Conservation (phyloP, 2,113 vertebrate species). For the Nyctibius bracteatus region DNA sequence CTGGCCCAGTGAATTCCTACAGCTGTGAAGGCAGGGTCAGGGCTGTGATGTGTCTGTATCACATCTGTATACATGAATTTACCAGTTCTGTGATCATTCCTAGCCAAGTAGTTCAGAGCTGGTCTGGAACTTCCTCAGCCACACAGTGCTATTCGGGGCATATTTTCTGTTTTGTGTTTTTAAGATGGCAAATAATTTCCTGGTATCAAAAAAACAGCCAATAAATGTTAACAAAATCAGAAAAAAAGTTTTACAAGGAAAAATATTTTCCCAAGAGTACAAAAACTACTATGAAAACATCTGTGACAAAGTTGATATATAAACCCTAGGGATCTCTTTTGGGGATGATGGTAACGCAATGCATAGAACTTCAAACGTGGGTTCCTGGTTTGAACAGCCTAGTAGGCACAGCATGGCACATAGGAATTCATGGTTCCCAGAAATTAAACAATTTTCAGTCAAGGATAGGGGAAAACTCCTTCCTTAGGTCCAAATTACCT, state of each 20-base stretch:
- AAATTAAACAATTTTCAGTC: background rate
- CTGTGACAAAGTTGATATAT: background rate
- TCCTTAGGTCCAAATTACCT: background rate
- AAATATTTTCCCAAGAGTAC: background rate
- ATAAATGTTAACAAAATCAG: background rate
- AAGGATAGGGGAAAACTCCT: background rate
- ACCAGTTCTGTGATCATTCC: background rate
- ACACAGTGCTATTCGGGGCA: background rate
- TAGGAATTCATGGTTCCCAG: background rate
- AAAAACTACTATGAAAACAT: background rate
- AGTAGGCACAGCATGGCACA: background rate
- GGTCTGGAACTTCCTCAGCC: background rate
- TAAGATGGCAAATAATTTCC: background rate
- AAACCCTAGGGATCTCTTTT: background rate
- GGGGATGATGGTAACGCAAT: rapidly evolving
- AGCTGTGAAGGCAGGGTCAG: background rate
- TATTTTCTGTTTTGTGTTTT: background rate
- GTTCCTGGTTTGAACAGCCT: background rate
- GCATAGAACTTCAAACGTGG: background rate
- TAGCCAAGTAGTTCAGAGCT: background rate
- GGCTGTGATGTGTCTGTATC: background rate
- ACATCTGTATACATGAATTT: background rate
- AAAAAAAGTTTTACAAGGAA: background rate
- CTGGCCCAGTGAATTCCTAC: background rate
- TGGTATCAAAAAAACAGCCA: background rate